Percentiles rank a stretch among this genome's conserved stretches.
These are phyloP conservation scores for Rhinopomastus cyanomelas DNA, from an alignment of 2,113 vertebrate species.

Conservation along the genomic window DNA sequence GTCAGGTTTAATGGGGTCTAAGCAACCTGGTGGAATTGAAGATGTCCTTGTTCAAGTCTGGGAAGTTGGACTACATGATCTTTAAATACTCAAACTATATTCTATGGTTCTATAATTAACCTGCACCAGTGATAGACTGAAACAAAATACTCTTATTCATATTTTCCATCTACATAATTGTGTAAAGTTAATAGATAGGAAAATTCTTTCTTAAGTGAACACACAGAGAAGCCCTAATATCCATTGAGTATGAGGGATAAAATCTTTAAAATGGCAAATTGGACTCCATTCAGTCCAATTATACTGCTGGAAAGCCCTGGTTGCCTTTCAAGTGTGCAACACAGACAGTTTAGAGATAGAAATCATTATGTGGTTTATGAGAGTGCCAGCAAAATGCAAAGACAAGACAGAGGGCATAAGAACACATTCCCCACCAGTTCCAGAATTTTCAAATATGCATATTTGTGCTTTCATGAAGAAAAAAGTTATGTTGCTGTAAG, in stretches of 20 bases:
- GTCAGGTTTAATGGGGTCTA: too few species aligned
- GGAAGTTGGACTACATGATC: too few species aligned
- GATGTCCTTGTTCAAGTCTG: too few species aligned
- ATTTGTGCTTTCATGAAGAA: too few species aligned
- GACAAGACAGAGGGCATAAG: background rate
- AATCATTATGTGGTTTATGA: background rate
- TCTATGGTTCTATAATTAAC: background rate
- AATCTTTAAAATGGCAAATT: background rate
- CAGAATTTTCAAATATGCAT: background rate
- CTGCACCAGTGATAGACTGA: background rate
- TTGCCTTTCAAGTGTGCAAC: background rate
- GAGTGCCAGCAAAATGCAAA: background rate
- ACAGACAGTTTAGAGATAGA: background rate
- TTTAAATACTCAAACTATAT: too few species aligned
- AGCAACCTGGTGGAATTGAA: too few species aligned
- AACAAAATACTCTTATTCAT: background rate
- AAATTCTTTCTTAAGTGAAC: background rate
- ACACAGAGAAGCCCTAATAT: background rate
- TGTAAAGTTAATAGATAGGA: background rate
- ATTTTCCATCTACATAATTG: background rate
- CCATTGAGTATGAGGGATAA: background rate
- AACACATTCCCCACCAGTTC: accelerated
- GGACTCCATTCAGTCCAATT: background rate
- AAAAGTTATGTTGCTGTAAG: too few species aligned
- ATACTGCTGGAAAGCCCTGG: background rate